Evolutionary conservation across 2,113 vertebrate genomes (phyloP), one percentile per base, ranked within the genome.

Genomic region (Nerophis lumbriciformis): DNA sequence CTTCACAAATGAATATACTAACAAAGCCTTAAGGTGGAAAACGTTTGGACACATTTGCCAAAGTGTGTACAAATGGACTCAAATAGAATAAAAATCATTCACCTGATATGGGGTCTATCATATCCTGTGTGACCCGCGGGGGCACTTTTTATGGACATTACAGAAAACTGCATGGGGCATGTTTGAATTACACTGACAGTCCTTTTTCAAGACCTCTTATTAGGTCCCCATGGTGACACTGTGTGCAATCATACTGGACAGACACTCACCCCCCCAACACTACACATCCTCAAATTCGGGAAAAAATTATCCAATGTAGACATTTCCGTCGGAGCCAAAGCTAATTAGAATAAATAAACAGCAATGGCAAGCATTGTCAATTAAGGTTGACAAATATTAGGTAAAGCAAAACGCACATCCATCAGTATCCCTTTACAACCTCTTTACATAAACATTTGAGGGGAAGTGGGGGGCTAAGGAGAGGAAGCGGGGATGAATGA

Each of bases 401-500:
- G 48, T 59, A 44, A 47, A 48, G 45, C 4, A 3, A 42, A 63
- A 64, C 4, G 10, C 16, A 16, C 1, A 1, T 42, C 50, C 57
- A 53, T 13, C 50, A n/a, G 11, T 15, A 15, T 35, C 6, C 8
- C 21, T 19, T 37, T 39, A 28, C 36, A 71, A 4, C 50, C 56
- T 47, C 10, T 66, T 58, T 57, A 8, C 7, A 51, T 69, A 11
- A 54, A 63, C 59, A 55, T 2, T 5, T 12, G 10, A 39, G 8
- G n/a, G 15, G 35, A 38, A 8, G 16, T 1, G 37, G 9, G 14
- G 9, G 28, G 42, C 10, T 45, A 45, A 45, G 28, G 55, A 56
- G 39, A 69, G 37, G 79, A 82, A 76, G 79, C 72, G 60, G 44
- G 71, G 47, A 66, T 75, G 75, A 48, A 52, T 48, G 55, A 5